Conservation (phyloP, 2,797 vertebrate genomes). For the Falco rusticolus region DNA sequence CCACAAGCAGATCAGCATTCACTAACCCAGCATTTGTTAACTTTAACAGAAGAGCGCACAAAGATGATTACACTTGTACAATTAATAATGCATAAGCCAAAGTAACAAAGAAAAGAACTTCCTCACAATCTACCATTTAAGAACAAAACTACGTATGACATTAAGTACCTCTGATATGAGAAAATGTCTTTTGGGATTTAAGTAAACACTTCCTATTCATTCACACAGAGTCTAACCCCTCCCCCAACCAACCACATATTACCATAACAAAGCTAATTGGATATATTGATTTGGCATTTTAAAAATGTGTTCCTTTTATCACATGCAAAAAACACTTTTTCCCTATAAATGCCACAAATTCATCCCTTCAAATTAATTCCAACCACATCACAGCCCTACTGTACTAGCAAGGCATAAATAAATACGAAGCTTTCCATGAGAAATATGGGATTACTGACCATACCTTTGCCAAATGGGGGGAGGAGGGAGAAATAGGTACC, state of each 20-base stretch:
- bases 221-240: not conserved
- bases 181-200: not conserved
- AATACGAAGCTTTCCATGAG: not conserved
- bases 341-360: not conserved
- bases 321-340: not conserved
- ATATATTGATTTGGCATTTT: not conserved
- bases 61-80: not conserved
- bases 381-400: not conserved
- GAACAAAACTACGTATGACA: not conserved
- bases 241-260: not conserved
- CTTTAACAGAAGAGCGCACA: not conserved
- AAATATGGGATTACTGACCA: not conserved
- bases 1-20: not conserved
- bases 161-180: not conserved
- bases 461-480: not conserved
- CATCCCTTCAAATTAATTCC: not conserved
- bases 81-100: not conserved
- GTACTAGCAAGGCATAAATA: not conserved
- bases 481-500: not conserved
- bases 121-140: not conserved
- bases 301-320: not conserved
- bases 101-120: not conserved
- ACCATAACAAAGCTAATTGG: not conserved
- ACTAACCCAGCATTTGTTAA: not conserved
- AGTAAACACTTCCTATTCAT: not conserved